Evolutionary conservation across 2,888 invertebrate genomes (phyloP), one percentile per base, ranked within the genome.

Genomic region (Colostygia pectinataria): DNA sequence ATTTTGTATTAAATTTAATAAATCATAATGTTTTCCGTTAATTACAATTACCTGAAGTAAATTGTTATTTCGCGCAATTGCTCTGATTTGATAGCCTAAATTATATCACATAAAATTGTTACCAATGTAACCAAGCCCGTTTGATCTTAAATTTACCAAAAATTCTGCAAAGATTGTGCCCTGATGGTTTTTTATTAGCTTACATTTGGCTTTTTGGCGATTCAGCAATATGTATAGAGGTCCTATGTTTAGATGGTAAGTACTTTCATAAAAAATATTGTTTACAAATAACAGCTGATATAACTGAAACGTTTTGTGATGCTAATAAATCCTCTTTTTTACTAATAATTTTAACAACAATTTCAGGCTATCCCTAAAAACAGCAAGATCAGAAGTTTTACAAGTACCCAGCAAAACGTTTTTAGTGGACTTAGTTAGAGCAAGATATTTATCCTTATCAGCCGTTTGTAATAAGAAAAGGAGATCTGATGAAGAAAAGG

Each of bases 401-500:
- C 64, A 75, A 61, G 38, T 66, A 40, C 56, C 58, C 2, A 51
- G 53, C 3, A 75, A 68, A 47, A 66, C 52, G 33, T 48, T 41
- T 29, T 40, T 55, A 33, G 36, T 59, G 8, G 47, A 57, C 10
- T 53, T 53, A 25, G 48, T 66, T 39, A 67, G 57, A 54, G 52
- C 64, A 8, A 74, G 83, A 59, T 66, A 68, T 14, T 55, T 86
- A 3, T 80, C 86, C 4, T 49, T 80, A 46, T 70, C 91, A 66
- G 59, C 77, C 57, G 53, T 77, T 2, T 76, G 73, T 50, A 87
- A 71, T 27, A 94, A 94, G 68, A 92, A 93, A 62, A 83, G 93
- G 58, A 93, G 91, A 87, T 89, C 92, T 20, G 85, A 83, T 0
- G 93, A 93, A 62, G 93, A 94, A 79, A 91, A 90, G 86, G 94